Percentiles rank a stretch among this genome's conserved stretches.
phyloP scores from a whole-genome alignment of 2,113 vertebrate species.

The Grus americana region DNA sequence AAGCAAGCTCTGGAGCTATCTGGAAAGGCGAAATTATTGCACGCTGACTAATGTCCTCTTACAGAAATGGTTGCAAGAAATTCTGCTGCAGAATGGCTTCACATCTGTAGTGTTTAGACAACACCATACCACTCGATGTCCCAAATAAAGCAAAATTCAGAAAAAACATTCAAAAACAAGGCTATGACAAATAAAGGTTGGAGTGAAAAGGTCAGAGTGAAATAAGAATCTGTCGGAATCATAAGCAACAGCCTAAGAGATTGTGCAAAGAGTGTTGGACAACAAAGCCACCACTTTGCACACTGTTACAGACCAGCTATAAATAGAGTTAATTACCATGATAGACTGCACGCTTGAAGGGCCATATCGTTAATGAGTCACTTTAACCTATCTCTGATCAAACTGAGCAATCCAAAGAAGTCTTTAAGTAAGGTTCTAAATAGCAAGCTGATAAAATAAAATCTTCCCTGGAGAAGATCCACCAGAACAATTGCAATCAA shows the following conservation, averaged over 20 bases:
- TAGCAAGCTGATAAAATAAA: background rate
- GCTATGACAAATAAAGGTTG: background rate
- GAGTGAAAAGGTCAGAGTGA: background rate
- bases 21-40: background rate
- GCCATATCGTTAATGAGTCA: background rate
- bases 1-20: background rate
- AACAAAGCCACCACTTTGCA: background rate
- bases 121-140: background rate
- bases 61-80: background rate
- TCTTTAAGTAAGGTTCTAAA: background rate
- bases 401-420: background rate
- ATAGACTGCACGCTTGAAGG: background rate
- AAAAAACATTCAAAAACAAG: background rate
- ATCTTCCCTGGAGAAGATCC: background rate
- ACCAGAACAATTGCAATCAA: background rate
- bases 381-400: background rate
- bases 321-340: background rate
- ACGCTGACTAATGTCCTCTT: background rate
- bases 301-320: background rate
- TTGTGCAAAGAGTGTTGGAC: background rate
- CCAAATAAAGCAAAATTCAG: background rate
- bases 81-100: background rate
- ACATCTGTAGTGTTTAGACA: background rate
- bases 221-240: background rate
- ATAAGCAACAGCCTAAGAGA: background rate